These are phyloP conservation scores for Diaprepes abbreviatus DNA, from an alignment of 2,888 invertebrate genomes.

Conservation along the genomic window DNA sequence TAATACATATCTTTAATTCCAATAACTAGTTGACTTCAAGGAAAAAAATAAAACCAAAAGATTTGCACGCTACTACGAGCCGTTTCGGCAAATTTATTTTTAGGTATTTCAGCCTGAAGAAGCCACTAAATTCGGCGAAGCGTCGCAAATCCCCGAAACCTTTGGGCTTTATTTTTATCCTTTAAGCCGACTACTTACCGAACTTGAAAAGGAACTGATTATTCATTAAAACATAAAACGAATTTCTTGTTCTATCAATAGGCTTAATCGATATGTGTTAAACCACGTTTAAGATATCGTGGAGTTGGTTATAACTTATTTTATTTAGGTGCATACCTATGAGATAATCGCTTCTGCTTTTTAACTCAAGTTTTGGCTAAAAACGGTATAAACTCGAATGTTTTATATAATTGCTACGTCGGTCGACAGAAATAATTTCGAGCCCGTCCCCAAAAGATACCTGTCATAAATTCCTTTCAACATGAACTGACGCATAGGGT, in stretches of 20 bases:
- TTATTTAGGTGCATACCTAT: too few relatives aligned
- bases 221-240: not conserved
- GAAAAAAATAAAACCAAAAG: not conserved
- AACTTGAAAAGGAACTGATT: conserved; percentile 2
- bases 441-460: too few relatives aligned
- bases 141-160: conserved; percentile 1
- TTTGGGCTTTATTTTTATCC: conserved; percentile 4
- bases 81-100: conserved; percentile 5
- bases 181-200: not conserved
- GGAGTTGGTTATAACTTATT: too few relatives aligned
- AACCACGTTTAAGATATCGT: not conserved
- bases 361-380: too few relatives aligned
- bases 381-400: too few relatives aligned
- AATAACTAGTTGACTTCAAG: not conserved
- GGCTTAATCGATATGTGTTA: not conserved
- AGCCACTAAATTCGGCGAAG: conserved; percentile 6
- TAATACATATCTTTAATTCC: too few relatives aligned
- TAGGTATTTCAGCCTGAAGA: not conserved
- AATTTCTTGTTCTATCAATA: not conserved
- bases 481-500: too few relatives aligned
- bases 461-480: too few relatives aligned
- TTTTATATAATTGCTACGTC: too few relatives aligned
- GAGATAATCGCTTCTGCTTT: too few relatives aligned
- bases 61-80: not conserved
- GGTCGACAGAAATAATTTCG: too few relatives aligned